Base-by-base conservation (phyloP, 2,113 vertebrate species). In the Felis chaus region DNA sequence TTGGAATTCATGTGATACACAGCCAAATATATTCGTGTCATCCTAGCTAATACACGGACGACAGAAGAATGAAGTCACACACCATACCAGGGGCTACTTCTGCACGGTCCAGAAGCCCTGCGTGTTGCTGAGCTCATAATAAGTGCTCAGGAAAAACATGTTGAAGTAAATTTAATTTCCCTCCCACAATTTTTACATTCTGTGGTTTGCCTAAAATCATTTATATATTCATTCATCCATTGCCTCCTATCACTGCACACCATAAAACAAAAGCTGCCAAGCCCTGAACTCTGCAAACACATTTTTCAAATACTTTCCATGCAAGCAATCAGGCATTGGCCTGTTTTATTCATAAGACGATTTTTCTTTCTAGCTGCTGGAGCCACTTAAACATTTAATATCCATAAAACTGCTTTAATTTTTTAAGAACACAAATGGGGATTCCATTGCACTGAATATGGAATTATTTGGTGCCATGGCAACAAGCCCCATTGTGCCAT, bases 341-440 rank as follows among this genome's bases (percentile, higher is more conserved):
- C 84, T 98, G 84, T 96, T 98, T 97, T 97, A 98, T 98, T 98
- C 94, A 96, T 94, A 95, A 96, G 96, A 94, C 2, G 25, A 96
- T 94, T 96, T 97, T 95, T 97, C 97, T 91, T 97, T 69, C 83
- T 97, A 79, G 80, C 90, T 98, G 57, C 86, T 97, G 83, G 89
- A 94, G 55, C 68, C 82, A 81, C n/a, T 98, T 98, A 98, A 98
- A 98, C 73, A 96, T 87, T 84, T 83, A 94, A 83, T 81, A 97
- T 74, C 97, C 61, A 68, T 97, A 97, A 98, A 98, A 96, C 78
- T 94, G 89, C 87, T 97, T 97, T 97, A 98, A 98, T 98, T 97
- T 98, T 98, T 98, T 97, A 97, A 98, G 95, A 97, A 95, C 95
- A 98, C 94, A 98, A 96, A 96, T 90, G 90, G 88, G 87, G 92